Evolutionary conservation across 1,140 invertebrate genomes (phyloP).

Genomic region (Battus philenor): DNA sequence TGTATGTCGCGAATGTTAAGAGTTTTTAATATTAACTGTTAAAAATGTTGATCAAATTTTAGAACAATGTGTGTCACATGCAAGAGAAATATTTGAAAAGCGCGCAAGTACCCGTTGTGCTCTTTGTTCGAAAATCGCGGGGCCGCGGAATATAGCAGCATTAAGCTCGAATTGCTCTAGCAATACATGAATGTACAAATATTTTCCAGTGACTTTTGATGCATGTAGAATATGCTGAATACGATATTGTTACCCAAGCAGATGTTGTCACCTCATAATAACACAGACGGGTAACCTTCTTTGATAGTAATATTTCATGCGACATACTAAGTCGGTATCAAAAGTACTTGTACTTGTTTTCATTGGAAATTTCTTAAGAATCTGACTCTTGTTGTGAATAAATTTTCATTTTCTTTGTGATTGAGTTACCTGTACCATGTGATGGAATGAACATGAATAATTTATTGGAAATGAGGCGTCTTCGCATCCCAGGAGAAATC

Average conservation of each 20-base stretch:
- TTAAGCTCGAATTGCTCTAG: slow-evolving; percentile 24
- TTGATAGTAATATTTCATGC: no score
- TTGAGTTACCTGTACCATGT: slow-evolving; percentile 6
- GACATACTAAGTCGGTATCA: no score
- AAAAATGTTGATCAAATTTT: no score
- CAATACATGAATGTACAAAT: slow-evolving; percentile 24
- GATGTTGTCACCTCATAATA: slow-evolving; percentile 16
- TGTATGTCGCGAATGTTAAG: no score
- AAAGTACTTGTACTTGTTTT: no score
- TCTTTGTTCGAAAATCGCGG: slow-evolving; percentile 39
- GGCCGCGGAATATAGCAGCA: slow-evolving; percentile 19
- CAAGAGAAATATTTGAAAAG: slow-evolving; percentile 41
- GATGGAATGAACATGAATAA: slow-evolving; percentile 29
- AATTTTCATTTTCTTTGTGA: background rate
- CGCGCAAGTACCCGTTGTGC: slow-evolving; percentile 25
- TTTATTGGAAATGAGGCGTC: slow-evolving; percentile 32
- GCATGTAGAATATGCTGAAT: slow-evolving; percentile 14
- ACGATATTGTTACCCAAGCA: slow-evolving; percentile 2
- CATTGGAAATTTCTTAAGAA: no score
- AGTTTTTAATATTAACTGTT: no score
- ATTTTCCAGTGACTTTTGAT: slow-evolving; percentile 20
- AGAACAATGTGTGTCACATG: slow-evolving; percentile 18
- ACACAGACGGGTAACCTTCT: background rate
- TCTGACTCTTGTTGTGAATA: background rate
- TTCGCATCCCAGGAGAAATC: slow-evolving; percentile 30